Conservation (phyloP, 2,888 invertebrate genomes). For the Archips xylosteana region DNA sequence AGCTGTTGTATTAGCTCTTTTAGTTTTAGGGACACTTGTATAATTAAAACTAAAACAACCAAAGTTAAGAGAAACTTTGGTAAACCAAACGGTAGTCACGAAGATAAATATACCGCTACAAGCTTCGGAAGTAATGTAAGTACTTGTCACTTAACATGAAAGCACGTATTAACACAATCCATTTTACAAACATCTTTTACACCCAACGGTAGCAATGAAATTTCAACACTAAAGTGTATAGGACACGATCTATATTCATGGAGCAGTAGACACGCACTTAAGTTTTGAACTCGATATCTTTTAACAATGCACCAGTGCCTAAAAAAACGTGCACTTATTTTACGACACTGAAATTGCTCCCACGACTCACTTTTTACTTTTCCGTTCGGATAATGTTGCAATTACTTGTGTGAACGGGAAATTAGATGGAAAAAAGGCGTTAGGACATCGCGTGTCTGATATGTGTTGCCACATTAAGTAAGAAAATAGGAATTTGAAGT, state of each 20-base stretch:
- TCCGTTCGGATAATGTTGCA: conserved; percentile 64
- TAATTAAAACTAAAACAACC: background rate
- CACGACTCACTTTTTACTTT: conserved; percentile 47
- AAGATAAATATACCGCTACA: conserved; percentile 26
- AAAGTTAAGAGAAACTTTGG: conserved; percentile 31
- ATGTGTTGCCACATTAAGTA: background rate
- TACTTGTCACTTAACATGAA: conserved; percentile 27
- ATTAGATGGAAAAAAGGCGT: conserved; percentile 42
- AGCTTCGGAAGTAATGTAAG: conserved; percentile 28
- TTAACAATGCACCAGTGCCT: conserved; percentile 51
- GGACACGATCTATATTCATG: conserved; percentile 5
- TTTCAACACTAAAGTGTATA: background rate
- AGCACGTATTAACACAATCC: conserved; percentile 6
- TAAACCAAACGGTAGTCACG: conserved; percentile 26
- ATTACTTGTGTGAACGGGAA: conserved; percentile 68
- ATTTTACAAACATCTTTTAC: background rate
- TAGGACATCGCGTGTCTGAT: conserved; percentile 32
- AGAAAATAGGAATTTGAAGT: background rate
- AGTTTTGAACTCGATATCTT: conserved; percentile 13
- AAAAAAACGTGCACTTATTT: conserved; percentile 58
- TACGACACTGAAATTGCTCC: conserved; percentile 54
- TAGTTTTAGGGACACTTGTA: no score
- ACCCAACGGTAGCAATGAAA: background rate
- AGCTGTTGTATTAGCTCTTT: no score
- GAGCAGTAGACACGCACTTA: background rate